Base-by-base conservation (phyloP, 1,140 invertebrate genomes). In the Calosoma granatense region DNA sequence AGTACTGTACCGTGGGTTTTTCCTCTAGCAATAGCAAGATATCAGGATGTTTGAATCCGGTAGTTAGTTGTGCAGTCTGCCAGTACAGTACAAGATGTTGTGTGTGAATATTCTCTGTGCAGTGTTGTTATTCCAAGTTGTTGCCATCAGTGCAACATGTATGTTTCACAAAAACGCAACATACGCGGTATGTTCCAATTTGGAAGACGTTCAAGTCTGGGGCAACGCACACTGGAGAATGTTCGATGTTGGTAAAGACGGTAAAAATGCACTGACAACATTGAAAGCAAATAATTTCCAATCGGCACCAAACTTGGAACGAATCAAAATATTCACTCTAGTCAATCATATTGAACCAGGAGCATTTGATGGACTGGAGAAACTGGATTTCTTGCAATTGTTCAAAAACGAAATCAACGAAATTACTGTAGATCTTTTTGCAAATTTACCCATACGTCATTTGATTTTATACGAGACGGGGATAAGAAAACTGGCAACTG, bases 361-460 rank as follows among this genome's bases (percentile, higher is more conserved):
- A 9, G 26, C 26, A 9, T 36, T 36, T 36, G n/a, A 36, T n/a
- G 26, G 26, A 9, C n/a, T 36, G n/a, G n/a, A 6, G 26, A 36
- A 36, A 36, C n/a, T 36, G 26, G n/a, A 36, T 36, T 9, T n/a
- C 6, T 36, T 36, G 26, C n/a, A 6, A 36, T 51, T 59, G n/a
- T 11, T 1, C 0, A n/a, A 19, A n/a, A 59, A 59, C 19, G n/a
- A 51, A 22, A 41, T 59, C 2, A 2, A 6, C 1, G 2, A 26
- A 2, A 52, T 59, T 1, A 17, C 21, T 11, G 11, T 12, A 11
- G 21, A 6, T 2, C 0, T 54, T 6, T 59, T 59, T 51, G 20
- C 20, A 2, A 54, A 55, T 51, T 14, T 58, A 26, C 53, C 57
- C 15, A 14, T 58, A 17, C 22, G 26, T n/a, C 2, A 19, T 6